Base-by-base conservation (phyloP, 2,797 vertebrate species). In the Anabas testudineus region DNA sequence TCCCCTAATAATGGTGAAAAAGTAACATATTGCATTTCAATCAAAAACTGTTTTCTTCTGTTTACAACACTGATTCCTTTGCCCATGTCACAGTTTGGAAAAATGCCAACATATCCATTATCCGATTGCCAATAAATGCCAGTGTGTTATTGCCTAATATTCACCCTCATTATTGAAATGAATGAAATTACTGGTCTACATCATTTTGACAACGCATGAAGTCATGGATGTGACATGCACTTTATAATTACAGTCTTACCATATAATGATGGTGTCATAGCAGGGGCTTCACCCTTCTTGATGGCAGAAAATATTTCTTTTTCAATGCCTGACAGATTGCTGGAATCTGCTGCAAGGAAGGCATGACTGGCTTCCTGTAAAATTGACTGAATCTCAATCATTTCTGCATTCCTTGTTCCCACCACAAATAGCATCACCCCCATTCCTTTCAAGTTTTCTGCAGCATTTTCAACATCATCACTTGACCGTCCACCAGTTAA, bases 341-440 rank as follows among this genome's bases (percentile, higher is more conserved):
- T 79, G 46, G 80, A 74, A 65, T 91, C 81, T 59, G 67, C 63
- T 57, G 53, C 74, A 77, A 85, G 64, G 67, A 90, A 90, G 45
- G 83, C 82, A 71, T 32, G 76, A 67, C 62, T 82, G n/a, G 89
- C 71, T 45, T 89, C 69, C 45, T 88, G 77, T 67, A 92, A 82
- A 62, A 93, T 87, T 10, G 80, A 74, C 75, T 90, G 90, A 43
- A 92, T 82, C 46, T 94, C 92, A 64, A 87, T 72, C 42, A 49
- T 51, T 78, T 94, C 91, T 39, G 91, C 90, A 69, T 81, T 81
- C 51, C 73, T 83, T 66, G 81, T 76, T 61, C 91, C 92, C 72
- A 93, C 81, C 36, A 83, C 87, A 84, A 84, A 88, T 24, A 69
- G 18, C 1, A 90, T 94, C 66, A 97, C 95, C 0, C 95, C 94